These are phyloP conservation scores for Cheilinus undulatus DNA, from an alignment of 2,113 vertebrate genomes.

Conservation along the genomic window DNA sequence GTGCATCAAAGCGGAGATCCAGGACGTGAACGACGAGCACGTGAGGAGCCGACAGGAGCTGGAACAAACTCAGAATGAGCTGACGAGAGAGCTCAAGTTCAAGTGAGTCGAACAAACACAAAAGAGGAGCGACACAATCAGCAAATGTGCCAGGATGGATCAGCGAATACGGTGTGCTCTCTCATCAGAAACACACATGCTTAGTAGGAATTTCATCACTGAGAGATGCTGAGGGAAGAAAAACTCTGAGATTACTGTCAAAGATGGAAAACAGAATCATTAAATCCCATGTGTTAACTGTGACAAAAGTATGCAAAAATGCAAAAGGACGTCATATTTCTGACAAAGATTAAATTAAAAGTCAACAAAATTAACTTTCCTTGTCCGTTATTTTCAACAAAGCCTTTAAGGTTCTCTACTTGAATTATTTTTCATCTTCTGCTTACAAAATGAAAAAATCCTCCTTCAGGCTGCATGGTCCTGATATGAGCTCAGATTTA, in stretches of 20 bases:
- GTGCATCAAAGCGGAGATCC: constrained; percentile 96
- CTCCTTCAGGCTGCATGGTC: neutral
- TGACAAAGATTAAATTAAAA: no score
- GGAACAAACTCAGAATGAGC: constrained; percentile 97
- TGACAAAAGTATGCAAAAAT: no score
- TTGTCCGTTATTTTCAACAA: no score
- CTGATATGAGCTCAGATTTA: neutral
- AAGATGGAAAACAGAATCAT: no score
- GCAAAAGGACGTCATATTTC: no score
- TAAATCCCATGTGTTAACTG: no score
- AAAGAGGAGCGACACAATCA: constrained; percentile 73
- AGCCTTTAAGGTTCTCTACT: no score
- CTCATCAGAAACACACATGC: neutral
- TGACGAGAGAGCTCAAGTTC: constrained; percentile 97
- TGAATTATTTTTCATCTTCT: no score
- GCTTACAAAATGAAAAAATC: no score
- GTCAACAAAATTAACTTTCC: no score
- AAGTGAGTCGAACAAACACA: constrained; percentile 91
- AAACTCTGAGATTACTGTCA: neutral
- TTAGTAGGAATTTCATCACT: neutral
- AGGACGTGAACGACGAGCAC: constrained; percentile 97
- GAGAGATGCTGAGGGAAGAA: neutral
- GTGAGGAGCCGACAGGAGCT: constrained; percentile 95
- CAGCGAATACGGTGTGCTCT: neutral
- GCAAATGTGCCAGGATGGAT: neutral